Base-by-base conservation (phyloP, 2,797 vertebrate species). In the Coendou prehensilis region DNA sequence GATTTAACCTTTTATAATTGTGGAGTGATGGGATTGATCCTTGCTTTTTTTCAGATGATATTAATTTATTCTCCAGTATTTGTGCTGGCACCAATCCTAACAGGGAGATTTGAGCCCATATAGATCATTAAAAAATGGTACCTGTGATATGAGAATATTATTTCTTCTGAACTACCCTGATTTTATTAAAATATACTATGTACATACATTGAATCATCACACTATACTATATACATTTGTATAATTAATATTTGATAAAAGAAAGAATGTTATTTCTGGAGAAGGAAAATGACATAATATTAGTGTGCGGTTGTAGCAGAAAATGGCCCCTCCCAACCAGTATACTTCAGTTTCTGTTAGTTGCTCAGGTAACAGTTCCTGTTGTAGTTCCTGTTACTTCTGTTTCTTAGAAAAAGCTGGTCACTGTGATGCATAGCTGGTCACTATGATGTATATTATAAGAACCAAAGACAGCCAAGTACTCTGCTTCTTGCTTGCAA, bases 21-120 rank as follows among this genome's bases (percentile, higher is more conserved):
- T 54, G 52, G 75, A 57, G 23, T 28, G 47, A 26, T 75, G 56
- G 22, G 59, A 75, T 76, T 90, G 75, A 87, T 57, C 33, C 28
- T 67, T 56, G 26, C 59, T 87, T 93, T n/a, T 86, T 81, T 79
- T 75, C 87, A 67, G 50, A 78, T 91, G 28, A 52, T 22, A 63
- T 4, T 14, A 37, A 20, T 67, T 67, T 73, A 54, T 90, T 90
- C 50, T 17, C 37, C 37, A 86, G 75, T 82, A 83, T 89, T 76
- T 52, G 71, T 78, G 26, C 28, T 67, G n/a, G 26, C 18, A 64
- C 14, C 9, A 41, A 1, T 87, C 45, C 52, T 78, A 33, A 11
- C n/a, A n/a, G 41, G 81, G 47, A 6, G 7, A 75, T 37, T 67
- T 76, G 61, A 41, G n/a, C 41, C 64, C 61, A 64, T 63, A 64